These are phyloP conservation scores for Calcarius lapponicus DNA, from an alignment of 2,797 vertebrate genomes.

Conservation along the genomic window DNA sequence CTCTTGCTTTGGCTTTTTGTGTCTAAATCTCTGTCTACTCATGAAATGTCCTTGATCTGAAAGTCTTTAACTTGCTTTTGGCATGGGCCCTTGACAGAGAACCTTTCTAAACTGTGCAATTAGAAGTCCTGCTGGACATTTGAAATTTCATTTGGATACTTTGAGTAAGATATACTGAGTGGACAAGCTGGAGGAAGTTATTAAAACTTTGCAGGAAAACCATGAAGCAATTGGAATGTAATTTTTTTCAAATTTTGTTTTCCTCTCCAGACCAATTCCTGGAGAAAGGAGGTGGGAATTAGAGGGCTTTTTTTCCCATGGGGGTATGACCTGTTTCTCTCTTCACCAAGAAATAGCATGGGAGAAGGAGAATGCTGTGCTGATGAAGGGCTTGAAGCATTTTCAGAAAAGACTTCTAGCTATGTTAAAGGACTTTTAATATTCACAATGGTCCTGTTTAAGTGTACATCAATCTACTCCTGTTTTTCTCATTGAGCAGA, in stretches of 20 bases:
- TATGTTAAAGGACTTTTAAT: background rate
- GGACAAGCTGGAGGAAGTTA: background rate
- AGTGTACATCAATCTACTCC: background rate
- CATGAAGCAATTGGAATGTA: background rate
- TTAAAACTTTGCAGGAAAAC: background rate
- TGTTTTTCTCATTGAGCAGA: background rate
- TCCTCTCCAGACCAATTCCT: background rate
- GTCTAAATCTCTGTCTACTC: background rate
- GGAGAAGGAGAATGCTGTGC: background rate
- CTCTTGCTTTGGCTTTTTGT: background rate
- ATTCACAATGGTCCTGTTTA: background rate
- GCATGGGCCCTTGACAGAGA: background rate
- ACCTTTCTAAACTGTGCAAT: fast-evolving
- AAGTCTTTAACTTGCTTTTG: background rate
- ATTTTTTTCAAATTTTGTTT: background rate
- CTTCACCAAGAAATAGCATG: background rate
- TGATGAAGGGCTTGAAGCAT: background rate
- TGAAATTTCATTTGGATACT: background rate
- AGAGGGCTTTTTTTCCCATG: background rate
- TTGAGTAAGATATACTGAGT: background rate
- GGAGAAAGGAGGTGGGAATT: background rate
- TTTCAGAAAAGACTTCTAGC: background rate
- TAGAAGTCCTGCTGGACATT: background rate
- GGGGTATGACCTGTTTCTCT: background rate
- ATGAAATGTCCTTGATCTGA: background rate